Conservation (phyloP, 2,113 vertebrate species). For the Archocentrus centrarchus region DNA sequence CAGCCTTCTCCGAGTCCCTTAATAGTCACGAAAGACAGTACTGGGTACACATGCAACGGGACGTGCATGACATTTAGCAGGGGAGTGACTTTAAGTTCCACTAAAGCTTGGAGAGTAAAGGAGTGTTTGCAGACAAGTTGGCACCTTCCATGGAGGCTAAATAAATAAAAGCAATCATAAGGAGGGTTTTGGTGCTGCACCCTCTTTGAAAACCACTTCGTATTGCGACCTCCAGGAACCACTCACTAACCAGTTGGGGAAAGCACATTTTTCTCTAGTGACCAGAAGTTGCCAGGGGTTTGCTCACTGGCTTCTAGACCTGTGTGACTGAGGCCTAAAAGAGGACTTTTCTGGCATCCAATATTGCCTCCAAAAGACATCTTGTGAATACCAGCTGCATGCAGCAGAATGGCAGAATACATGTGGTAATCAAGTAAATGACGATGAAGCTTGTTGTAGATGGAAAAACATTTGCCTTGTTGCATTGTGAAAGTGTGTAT, state of each 20-base stretch:
- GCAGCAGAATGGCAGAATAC: background rate
- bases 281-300: background rate
- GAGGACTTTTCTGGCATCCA: background rate
- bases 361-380: background rate
- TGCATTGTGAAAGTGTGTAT: background rate
- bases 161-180: fast-evolving
- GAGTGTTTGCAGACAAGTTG: background rate
- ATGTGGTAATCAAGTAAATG: background rate
- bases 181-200: background rate
- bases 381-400: background rate
- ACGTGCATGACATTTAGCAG: too few species aligned
- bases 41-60: too few species aligned
- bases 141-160: background rate
- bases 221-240: background rate
- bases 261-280: background rate
- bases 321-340: background rate
- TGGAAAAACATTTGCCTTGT: too few species aligned
- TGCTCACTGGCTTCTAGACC: too few species aligned
- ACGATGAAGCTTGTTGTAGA: fast-evolving
- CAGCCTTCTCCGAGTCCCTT: too few species aligned
- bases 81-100: too few species aligned
- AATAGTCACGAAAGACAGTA: too few species aligned
- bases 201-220: background rate
- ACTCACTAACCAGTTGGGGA: background rate
- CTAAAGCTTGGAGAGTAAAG: too few species aligned